These are phyloP conservation scores for Drosophila kurseongensis DNA, from an alignment of 1,140 invertebrate genomes.

Conservation along the genomic window DNA sequence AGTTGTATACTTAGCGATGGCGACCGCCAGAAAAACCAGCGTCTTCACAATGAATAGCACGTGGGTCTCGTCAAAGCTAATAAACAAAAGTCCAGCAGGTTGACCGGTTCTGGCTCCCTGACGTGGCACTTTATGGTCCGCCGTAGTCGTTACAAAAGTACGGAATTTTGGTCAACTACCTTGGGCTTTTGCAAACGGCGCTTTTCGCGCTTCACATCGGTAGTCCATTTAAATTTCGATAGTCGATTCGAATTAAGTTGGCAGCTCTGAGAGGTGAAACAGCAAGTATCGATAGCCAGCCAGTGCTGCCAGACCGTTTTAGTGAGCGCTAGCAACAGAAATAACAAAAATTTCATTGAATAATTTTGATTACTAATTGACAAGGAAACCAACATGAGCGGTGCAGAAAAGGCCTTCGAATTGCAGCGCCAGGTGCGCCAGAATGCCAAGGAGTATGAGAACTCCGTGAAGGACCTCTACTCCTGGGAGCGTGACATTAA, in stretches of 20 bases:
- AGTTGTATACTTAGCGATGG: too few species aligned
- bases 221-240: too few species aligned
- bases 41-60: too few species aligned
- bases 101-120: too few species aligned
- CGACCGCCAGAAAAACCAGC: too few species aligned
- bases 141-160: too few species aligned
- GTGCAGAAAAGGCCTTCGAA: slow-evolving; percentile 85
- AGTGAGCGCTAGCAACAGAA: slow-evolving; percentile 10
- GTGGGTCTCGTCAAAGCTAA: too few species aligned
- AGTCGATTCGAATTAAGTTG: background rate
- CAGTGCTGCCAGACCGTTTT: slow-evolving; percentile 1
- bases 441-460: slow-evolving; percentile 90
- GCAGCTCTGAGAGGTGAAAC: background rate
- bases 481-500: slow-evolving; percentile 94
- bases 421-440: slow-evolving; percentile 89
- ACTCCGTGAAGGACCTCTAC: slow-evolving; percentile 91
- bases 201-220: too few species aligned
- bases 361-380: slow-evolving; percentile 7
- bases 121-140: too few species aligned
- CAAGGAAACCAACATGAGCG: slow-evolving; percentile 44
- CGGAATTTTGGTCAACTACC: too few species aligned
- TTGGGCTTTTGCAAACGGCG: too few species aligned
- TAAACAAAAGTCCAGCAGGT: too few species aligned
- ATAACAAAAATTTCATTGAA: slow-evolving; percentile 37
- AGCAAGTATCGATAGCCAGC: background rate